Conservation (phyloP, 1,140 invertebrate species). For the Anastrepha obliqua region DNA sequence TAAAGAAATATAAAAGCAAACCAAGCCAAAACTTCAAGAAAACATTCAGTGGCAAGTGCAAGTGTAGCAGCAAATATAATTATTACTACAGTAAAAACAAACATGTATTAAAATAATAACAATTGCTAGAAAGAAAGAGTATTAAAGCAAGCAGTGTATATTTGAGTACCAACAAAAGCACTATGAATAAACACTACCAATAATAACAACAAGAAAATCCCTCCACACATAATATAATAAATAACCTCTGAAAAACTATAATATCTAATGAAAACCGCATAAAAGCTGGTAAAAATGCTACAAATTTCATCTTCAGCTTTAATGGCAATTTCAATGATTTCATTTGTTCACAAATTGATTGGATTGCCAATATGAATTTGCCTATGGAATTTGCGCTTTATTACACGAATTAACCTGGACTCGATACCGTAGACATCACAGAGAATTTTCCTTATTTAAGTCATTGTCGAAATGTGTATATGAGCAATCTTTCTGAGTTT, state of each 20-base stretch:
- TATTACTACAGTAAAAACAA: not conserved
- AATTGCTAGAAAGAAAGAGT: not conserved
- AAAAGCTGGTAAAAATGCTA: not conserved
- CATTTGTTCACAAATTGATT: not conserved
- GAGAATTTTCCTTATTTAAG: slow-evolving; percentile 31
- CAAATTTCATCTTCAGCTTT: not conserved
- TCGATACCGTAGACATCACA: slow-evolving; percentile 57
- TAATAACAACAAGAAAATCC: not conserved
- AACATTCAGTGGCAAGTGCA: not conserved
- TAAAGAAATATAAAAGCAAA: slow-evolving; percentile 13
- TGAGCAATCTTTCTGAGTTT: slow-evolving; percentile 61
- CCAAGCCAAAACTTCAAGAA: slow-evolving; percentile 42
- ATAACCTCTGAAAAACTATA: not conserved
- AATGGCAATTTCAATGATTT: not conserved
- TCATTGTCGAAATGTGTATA: not conserved
- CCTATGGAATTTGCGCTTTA: not conserved
- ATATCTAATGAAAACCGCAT: not conserved
- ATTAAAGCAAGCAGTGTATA: not conserved
- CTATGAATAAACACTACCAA: not conserved
- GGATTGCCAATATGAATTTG: not conserved
- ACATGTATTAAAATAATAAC: not conserved
- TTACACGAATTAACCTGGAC: not conserved
- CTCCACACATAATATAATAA: slow-evolving; percentile 7
- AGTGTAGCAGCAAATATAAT: not conserved
- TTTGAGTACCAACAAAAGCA: not conserved